Conservation (phyloP, 2,888 invertebrate genomes). For the Phengaris arion region DNA sequence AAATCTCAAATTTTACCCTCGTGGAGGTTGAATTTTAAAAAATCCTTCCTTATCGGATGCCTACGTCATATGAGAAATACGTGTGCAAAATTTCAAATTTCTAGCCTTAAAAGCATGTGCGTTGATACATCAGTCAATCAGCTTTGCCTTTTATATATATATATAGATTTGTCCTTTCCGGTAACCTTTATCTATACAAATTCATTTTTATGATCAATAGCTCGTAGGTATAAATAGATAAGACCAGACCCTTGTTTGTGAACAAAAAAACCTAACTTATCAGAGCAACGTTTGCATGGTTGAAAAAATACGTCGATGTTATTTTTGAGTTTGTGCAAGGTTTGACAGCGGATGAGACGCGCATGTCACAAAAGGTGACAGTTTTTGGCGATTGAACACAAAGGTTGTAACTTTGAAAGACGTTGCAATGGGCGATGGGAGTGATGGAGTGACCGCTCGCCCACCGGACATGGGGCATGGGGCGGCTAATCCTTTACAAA, state of each 20-base stretch:
- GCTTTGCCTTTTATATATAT: too few relatives aligned
- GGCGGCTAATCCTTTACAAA: constrained; percentile 26
- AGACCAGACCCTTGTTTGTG: constrained; percentile 72
- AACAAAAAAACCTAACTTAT: constrained; percentile 74
- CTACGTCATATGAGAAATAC: too few relatives aligned
- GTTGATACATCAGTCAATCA: too few relatives aligned
- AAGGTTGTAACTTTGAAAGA: constrained; percentile 67
- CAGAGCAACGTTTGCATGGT: constrained; percentile 67
- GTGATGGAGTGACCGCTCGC: constrained; percentile 67
- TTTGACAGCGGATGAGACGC: constrained; percentile 72
- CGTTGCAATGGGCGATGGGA: constrained; percentile 72
- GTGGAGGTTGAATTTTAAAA: too few relatives aligned
- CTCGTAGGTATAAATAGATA: constrained; percentile 50
- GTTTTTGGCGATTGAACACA: constrained; percentile 59
- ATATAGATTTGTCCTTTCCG: constrained; percentile 1
- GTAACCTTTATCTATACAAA: constrained; percentile 31
- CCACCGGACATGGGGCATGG: constrained; percentile 35
- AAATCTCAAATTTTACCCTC: too few relatives aligned
- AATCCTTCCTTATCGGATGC: too few relatives aligned
- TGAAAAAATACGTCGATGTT: constrained; percentile 68
- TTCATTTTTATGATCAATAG: constrained; percentile 55
- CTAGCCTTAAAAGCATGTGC: too few relatives aligned
- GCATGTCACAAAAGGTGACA: constrained; percentile 71
- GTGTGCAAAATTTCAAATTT: too few relatives aligned
- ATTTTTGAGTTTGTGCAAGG: constrained; percentile 79